Conservation (phyloP, 2,888 invertebrate genomes). For the Oscheius sp. region DNA sequence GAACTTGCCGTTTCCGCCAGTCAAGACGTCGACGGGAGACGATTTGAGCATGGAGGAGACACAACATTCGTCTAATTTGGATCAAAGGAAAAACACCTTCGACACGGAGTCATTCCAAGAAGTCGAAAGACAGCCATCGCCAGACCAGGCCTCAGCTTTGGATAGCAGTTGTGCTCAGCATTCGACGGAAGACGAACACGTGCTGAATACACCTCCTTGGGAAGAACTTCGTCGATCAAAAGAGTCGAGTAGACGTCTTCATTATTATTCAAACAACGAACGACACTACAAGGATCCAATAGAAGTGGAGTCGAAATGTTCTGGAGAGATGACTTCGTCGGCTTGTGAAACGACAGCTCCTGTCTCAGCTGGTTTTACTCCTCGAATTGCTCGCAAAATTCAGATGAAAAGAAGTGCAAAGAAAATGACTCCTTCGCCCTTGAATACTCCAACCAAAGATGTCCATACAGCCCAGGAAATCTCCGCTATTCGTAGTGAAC, state of each 20-base stretch:
- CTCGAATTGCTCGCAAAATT: not conserved
- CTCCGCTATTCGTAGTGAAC: not conserved
- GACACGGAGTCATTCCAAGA: too few species aligned
- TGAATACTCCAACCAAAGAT: not conserved
- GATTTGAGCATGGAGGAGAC: too few species aligned
- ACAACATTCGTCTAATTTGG: too few species aligned
- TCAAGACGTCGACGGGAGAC: too few species aligned
- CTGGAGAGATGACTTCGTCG: not conserved
- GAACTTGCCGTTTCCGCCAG: too few species aligned
- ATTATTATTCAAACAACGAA: too few species aligned
- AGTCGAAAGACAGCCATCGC: too few species aligned
- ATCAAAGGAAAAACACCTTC: too few species aligned
- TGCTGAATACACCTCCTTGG: not conserved
- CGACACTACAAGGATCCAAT: too few species aligned
- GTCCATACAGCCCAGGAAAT: not conserved
- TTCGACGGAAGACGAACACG: not conserved
- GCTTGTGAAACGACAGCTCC: not conserved
- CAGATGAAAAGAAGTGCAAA: not conserved
- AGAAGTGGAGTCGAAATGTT: too few species aligned
- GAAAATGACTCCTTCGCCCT: not conserved
- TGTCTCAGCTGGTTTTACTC: not conserved
- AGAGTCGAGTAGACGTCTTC: not conserved
- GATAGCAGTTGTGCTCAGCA: not conserved
- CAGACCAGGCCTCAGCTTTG: too few species aligned
- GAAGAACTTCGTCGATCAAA: not conserved